These are phyloP conservation scores for Scyliorhinus canicula DNA, from an alignment of 2,797 vertebrate genomes.

Conservation along the genomic window DNA sequence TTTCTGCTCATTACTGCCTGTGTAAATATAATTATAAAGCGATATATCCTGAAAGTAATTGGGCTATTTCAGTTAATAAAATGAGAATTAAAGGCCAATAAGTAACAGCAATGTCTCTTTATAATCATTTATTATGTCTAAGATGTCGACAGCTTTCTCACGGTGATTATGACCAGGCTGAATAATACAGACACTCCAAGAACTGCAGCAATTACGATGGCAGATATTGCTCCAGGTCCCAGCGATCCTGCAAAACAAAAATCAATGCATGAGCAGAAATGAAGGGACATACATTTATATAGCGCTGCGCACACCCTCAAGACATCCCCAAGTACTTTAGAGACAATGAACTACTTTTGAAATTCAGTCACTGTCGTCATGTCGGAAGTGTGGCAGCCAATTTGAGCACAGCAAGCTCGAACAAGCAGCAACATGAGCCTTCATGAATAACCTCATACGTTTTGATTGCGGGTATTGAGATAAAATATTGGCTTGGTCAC, in stretches of 20 bases:
- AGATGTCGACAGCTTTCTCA: slow-evolving; percentile 86
- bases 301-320: too few species aligned
- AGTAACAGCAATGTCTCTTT: slow-evolving; percentile 9
- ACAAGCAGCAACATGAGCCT: background rate
- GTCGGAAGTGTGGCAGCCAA: background rate
- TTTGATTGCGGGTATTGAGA: background rate
- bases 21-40: background rate
- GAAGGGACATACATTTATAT: background rate
- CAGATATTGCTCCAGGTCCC: slow-evolving; percentile 86
- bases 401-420: background rate
- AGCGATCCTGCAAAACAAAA: slow-evolving; percentile 64
- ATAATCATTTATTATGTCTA: slow-evolving; percentile 43
- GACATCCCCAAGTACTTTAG: background rate
- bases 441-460: background rate
- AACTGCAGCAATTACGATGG: slow-evolving; percentile 89
- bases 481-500: background rate
- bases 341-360: background rate
- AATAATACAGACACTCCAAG: slow-evolving; percentile 89
- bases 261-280: background rate
- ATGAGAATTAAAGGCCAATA: background rate
- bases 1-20: background rate
- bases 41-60: background rate
- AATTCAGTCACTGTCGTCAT: background rate
- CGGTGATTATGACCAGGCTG: slow-evolving; percentile 83
- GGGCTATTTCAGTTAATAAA: background rate